Evolutionary conservation across 2,888 invertebrate genomes (phyloP), one percentile per base, ranked within the genome.

Genomic region (Drosophila paranaensis): DNA sequence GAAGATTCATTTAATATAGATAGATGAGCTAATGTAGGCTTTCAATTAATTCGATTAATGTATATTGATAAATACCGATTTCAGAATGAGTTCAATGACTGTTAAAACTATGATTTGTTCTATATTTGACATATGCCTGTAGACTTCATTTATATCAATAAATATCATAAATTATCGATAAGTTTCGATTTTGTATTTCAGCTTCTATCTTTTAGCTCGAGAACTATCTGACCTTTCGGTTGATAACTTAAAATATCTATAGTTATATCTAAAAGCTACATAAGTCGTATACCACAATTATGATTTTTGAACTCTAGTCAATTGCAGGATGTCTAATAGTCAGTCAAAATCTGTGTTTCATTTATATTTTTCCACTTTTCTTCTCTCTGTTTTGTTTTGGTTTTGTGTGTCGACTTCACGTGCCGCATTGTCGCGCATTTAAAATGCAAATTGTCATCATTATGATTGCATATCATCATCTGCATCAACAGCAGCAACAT

Each of bases 391-490:
- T 20, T 20, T 1, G 20, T 20, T 20, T 20, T 20, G 1, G 51
- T 16, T 20, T 35, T 20, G 13, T 33, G 16, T 33, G 48, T 37
- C 58, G 27, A 50, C 71, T 73, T 71, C 71, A 61, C 70, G 81
- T 81, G 73, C 71, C 74, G 74, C 85, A 72, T 79, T 88, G 86
- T 75, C 68, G 88, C 76, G 82, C 90, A 90, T 87, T 87, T 90
- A 88, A 89, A 90, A 87, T 87, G 90, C 87, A 87, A 87, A 87
- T 87, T 76, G 79, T 90, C 82, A 75, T 89, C 89, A 90, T 90
- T 90, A 88, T 86, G 85, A 88, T 86, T 79, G 77, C 66, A 77
- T 76, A 78, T 89, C 79, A 74, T 74, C 60, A 71, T 71, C 62
- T 65, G 60, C 61, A 66, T 61, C 33, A 56, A 16, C 27, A 66